These are phyloP conservation scores for Sciurus vulgaris DNA, from an alignment of 2,797 vertebrate genomes.

Conservation along the genomic window DNA sequence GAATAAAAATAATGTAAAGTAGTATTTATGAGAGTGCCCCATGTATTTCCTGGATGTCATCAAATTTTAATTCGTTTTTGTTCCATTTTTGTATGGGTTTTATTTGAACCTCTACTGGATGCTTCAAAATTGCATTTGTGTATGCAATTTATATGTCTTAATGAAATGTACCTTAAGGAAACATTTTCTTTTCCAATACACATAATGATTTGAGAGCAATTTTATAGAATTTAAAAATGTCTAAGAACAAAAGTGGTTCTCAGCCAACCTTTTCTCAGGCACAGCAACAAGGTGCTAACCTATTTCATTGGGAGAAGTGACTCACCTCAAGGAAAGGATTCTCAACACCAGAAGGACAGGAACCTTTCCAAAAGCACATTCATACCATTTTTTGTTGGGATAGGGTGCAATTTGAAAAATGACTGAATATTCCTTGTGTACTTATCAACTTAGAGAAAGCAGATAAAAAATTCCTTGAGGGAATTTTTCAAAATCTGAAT, in stretches of 20 bases:
- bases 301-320: neutral
- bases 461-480: neutral
- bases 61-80: neutral
- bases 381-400: neutral
- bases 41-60: neutral
- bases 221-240: conserved; percentile 12
- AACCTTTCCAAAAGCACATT: neutral
- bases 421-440: neutral
- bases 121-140: neutral
- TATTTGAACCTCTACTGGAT: neutral
- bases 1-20: neutral
- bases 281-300: neutral
- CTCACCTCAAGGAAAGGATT: neutral
- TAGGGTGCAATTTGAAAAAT: neutral
- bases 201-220: neutral
- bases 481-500: neutral
- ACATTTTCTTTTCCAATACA: neutral
- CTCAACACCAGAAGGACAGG: neutral
- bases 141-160: neutral
- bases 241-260: neutral
- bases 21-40: neutral
- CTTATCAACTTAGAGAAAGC: neutral
- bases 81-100: neutral
- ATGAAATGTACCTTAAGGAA: neutral
- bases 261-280: neutral